Base-by-base conservation (phyloP, 2,888 invertebrate genomes). In the Rapana venosa region DNA sequence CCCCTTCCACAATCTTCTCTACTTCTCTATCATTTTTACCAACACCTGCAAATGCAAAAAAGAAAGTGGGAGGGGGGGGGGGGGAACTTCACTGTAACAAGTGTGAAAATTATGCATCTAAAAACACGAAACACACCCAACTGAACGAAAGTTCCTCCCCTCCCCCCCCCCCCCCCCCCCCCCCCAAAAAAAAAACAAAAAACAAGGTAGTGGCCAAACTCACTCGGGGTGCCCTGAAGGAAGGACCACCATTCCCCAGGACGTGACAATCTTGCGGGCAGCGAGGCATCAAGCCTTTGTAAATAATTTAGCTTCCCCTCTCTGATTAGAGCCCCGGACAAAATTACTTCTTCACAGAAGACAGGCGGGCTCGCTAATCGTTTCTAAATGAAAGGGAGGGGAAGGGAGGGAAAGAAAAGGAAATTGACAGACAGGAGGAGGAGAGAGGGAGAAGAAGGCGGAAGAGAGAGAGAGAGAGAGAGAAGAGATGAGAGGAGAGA, bases 341-440 rank as follows among this genome's bases (percentile, higher is more conserved):
- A 74, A n/a, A 74, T 74, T 74, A n/a, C 74, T 74, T 74, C 74
- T 74, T 74, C 74, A 74, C 74, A 74, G 74, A 74, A 74, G 74
- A 74, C 74, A 11, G n/a, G n/a, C 11, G n/a, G 13, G n/a, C n/a
- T 74, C 11, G n/a, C n/a, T 74, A 74, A n/a, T n/a, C n/a, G 26
- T 74, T 74, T n/a, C n/a, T 8, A 74, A n/a, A 11, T 74, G 8
- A 74, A 74, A n/a, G 26, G 11, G 74, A n/a, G 11, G n/a, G 30
- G 30, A 30, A 0, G 22, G 74, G n/a, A n/a, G n/a, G 5, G 13
- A n/a, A 26, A 11, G 74, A 11, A 74, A n/a, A n/a, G 47, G 47
- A 47, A 47, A 47, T 47, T 47, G 11, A 74, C 11, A 4, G 11
- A n/a, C 8, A n/a, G 74, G 74, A 47, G 47, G 8, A 8, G 8